A percentile compares a stretch with the other conserved stretches of the same genome.
phyloP scores from a whole-genome alignment of 2,888 invertebrate genomes.

The Lottia scabra region DNA sequence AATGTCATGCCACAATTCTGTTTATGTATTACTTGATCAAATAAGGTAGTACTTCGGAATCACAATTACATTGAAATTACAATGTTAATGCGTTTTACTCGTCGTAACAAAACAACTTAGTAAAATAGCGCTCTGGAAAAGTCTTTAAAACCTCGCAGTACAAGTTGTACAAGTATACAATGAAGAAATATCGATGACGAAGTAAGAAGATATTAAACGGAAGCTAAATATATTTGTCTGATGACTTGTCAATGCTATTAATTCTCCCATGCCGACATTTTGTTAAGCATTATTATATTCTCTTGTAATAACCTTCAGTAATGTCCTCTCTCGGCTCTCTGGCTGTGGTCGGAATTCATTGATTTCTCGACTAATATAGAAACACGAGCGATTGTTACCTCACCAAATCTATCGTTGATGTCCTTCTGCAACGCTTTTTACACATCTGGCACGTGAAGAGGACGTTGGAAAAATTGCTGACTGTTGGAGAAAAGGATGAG shows the following conservation, averaged over 20 bases:
- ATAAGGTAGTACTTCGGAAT: too few relatives aligned
- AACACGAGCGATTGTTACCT: background rate
- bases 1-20: too few relatives aligned
- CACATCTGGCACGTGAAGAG: background rate
- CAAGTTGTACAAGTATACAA: too few relatives aligned
- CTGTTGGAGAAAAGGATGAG: background rate
- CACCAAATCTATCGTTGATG: background rate
- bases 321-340: background rate
- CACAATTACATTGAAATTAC: too few relatives aligned
- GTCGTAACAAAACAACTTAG: too few relatives aligned
- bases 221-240: background rate
- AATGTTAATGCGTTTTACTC: too few relatives aligned
- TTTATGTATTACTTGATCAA: too few relatives aligned
- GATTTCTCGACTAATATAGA: background rate
- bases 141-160: too few relatives aligned
- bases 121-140: too few relatives aligned
- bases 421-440: background rate
- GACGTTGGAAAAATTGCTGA: background rate
- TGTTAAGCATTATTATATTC: constrained; percentile 1
- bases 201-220: background rate
- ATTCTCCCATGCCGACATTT: background rate
- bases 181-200: too few relatives aligned
- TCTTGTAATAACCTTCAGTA: background rate
- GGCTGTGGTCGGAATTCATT: background rate
- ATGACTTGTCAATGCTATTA: background rate